Conservation (phyloP, 2,113 vertebrate species). For the Bothrops jararaca region DNA sequence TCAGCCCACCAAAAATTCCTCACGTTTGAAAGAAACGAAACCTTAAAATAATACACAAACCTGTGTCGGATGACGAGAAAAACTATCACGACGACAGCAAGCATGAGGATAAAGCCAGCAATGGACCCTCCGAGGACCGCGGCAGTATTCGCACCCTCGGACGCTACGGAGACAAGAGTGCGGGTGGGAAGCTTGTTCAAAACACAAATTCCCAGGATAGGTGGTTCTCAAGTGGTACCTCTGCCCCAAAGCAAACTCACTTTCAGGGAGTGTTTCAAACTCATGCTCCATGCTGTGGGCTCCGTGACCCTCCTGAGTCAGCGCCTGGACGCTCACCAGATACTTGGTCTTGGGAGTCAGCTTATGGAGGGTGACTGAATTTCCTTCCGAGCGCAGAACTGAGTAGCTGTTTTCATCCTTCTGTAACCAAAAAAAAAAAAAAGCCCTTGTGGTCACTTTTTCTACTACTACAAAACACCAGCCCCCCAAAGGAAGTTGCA, state of each 20-base stretch:
- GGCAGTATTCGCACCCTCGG: slow-evolving; percentile 61
- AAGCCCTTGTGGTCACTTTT: fast-evolving
- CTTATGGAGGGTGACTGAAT: slow-evolving; percentile 75
- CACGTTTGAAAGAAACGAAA: background rate
- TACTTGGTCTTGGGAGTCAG: slow-evolving; percentile 81
- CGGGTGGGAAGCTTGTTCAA: background rate
- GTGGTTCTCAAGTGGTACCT: no score
- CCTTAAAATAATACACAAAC: slow-evolving; percentile 57
- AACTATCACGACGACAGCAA: slow-evolving; percentile 62
- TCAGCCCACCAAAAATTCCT: no score
- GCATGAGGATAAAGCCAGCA: slow-evolving; percentile 56
- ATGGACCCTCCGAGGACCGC: slow-evolving; percentile 69
- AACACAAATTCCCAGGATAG: background rate
- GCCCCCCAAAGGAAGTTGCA: background rate
- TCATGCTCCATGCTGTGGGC: slow-evolving; percentile 81
- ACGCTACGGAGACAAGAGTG: slow-evolving; percentile 1
- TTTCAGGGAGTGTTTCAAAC: slow-evolving; percentile 77
- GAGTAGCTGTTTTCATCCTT: slow-evolving; percentile 85
- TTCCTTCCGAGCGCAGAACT: slow-evolving; percentile 81
- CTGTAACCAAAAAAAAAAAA: slow-evolving; percentile 46
- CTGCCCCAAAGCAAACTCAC: slow-evolving; percentile 36
- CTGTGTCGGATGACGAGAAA: slow-evolving; percentile 77
- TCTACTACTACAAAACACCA: background rate
- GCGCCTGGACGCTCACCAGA: slow-evolving; percentile 84
- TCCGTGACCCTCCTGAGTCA: slow-evolving; percentile 72